Evolutionary conservation across 2,113 vertebrate species (phyloP), one percentile per base, ranked within the genome.

Genomic region (Gymnobelideus leadbeateri): DNA sequence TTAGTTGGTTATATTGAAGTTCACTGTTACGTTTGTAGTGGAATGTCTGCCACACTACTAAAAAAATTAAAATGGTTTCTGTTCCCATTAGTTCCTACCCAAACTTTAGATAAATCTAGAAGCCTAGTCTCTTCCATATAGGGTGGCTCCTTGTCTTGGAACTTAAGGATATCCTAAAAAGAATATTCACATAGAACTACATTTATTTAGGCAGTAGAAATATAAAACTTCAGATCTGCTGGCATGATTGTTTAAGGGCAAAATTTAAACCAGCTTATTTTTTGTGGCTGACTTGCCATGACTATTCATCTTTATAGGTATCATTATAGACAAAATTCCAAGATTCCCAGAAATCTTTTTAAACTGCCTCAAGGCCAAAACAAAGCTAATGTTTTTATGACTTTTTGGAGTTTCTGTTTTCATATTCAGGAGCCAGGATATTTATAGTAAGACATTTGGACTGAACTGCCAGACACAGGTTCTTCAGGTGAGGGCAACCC

Each of bases 211-310:
- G 49, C 43, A 50, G 28, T 46, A 47, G 51, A 92, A 53, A 95
- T 91, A 61, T 50, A 46, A 92, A 94, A 84, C 93, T 91, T 91
- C 2, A 68, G n/a, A 26, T 77, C 91, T 1, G 28, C 53, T 68
- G n/a, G 1, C 92, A 53, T 16, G 77, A 43, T 26, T 50, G 49
- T 90, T 93, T 93, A 46, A 26, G 77, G 53, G n/a, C 37, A 51
- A 94, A 94, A 94, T 92, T 51, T 94, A 91, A 93, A 57, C 94
- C 5, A 95, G 91, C 77, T 92, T 16, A 2, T 77, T 90, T 25
- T 31, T 77, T 96, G 26, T 43, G 11, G 49, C 93, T 91, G 57
- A n/a, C 46, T 95, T 95, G 23, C 24, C 26, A 8, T 43, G 14
- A 8, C 16, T n/a, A 21, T 28, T 68, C 57, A 68, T 77, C 46